Conservation (phyloP, 2,797 vertebrate species). For the Poeciliopsis turneri region DNA sequence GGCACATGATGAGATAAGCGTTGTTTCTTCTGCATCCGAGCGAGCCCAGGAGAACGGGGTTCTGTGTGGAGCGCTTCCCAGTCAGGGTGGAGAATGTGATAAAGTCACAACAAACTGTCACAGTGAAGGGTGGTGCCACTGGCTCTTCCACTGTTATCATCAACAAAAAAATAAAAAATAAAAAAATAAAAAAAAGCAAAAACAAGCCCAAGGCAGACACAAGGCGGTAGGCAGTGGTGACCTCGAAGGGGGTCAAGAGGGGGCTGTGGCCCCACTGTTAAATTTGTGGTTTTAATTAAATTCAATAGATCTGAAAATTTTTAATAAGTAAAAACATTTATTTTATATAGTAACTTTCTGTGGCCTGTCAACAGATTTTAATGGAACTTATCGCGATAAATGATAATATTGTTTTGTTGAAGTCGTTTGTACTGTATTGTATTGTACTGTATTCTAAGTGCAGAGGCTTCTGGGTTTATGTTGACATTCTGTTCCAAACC, state of each 20-base stretch:
- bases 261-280: background rate
- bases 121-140: slow-evolving; percentile 12
- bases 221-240: background rate
- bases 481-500: too few species aligned
- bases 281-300: background rate
- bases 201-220: background rate
- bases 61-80: background rate
- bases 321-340: background rate
- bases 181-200: background rate
- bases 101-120: slow-evolving; percentile 17
- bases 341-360: background rate
- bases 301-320: background rate
- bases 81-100: slow-evolving; percentile 4
- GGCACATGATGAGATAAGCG: slow-evolving; percentile 7
- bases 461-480: too few species aligned
- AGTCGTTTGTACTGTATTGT: too few species aligned
- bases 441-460: too few species aligned
- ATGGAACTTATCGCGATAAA: too few species aligned
- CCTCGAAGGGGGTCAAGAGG: background rate
- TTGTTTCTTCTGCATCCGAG: slow-evolving; percentile 8
- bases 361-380: too few species aligned
- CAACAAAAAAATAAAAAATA: background rate
- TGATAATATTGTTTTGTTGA: too few species aligned
- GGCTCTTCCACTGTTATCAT: background rate
- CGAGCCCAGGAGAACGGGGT: background rate